Base-by-base conservation (phyloP, 2,797 vertebrate genomes). In the Vespertilio murinus region DNA sequence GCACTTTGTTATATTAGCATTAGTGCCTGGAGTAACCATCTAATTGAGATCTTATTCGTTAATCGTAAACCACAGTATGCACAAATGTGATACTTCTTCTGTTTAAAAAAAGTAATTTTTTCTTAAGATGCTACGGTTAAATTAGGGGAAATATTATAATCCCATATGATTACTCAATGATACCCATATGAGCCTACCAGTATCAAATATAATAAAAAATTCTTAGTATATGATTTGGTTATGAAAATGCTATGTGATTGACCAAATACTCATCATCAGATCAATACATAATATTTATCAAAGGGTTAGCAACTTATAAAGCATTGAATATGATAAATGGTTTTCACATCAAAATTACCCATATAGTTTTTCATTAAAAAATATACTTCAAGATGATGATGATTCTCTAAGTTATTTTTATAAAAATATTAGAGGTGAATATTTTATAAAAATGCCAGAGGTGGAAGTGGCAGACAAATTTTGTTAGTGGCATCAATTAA, bases 31-130 rank as follows among this genome's bases (percentile, higher is more conserved):
- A 84, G 80, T 89, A 92, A 94, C 64, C 79, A 23, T 90, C 67
- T 93, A 86, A 95, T 95, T 96, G 94, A 90, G 81, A 87, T 59
- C 54, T 64, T 80, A 80, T 89, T 92, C 91, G 91, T 96, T 86
- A 90, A 81, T 95, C 79, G 89, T 83, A 77, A 5, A 92, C 65
- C 54, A 81, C 56, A 90, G 80, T 86, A 82, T 73, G 90, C 80
- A 93, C 59, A 92, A 88, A 93, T 86, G 59, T 70, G 45, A 85
- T 92, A 88, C 33, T 83, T 89, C 80, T 93, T 90, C 64, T 90
- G 42, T 91, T 90, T 69, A 82, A 95, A 96, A 96, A 94, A 94
- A 22, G 35, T 35, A 75, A 30, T 81, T 92, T 94, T 80, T 94
- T 80, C 81, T 88, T 40, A 73, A 94, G 65, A 49, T 93, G 20